phyloP scores from a whole-genome alignment of 1,140 invertebrate species.

The Stenopsyche tienmushanensis region DNA sequence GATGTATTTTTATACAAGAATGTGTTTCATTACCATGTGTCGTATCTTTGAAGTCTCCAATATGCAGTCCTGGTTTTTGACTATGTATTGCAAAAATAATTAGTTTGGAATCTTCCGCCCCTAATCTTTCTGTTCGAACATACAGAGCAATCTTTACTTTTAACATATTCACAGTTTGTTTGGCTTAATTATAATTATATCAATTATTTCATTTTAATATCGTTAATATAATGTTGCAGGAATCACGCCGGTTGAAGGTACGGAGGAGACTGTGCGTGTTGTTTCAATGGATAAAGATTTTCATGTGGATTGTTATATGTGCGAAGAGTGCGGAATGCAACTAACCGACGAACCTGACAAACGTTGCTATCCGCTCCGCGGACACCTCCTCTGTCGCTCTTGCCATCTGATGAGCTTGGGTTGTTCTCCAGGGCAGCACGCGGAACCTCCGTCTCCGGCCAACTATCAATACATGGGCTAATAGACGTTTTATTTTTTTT shows the following conservation, averaged over 20 bases:
- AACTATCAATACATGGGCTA: constrained; percentile 80
- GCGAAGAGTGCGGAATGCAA: constrained; percentile 96
- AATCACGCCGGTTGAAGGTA: constrained; percentile 78
- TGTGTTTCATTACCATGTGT: background rate
- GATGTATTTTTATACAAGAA: background rate
- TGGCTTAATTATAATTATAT: background rate
- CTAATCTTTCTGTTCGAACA: too few species aligned
- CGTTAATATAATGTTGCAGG: constrained; percentile 50
- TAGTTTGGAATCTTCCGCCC: too few species aligned
- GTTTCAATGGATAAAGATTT: constrained; percentile 99
- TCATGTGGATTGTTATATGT: constrained; percentile 98
- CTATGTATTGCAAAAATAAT: too few species aligned
- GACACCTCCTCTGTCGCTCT: constrained; percentile 83
- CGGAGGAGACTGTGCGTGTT: constrained; percentile 95
- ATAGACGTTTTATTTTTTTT: too few species aligned
- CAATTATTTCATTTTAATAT: background rate
- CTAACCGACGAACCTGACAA: constrained; percentile 96
- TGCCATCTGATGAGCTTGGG: constrained; percentile 87
- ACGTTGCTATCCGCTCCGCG: constrained; percentile 91
- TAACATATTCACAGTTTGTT: background rate
- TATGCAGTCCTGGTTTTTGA: too few species aligned
- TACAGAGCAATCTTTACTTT: too few species aligned
- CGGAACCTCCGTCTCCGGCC: constrained; percentile 65
- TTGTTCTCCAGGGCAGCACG: constrained; percentile 61
- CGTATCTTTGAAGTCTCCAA: background rate